Percentiles rank a stretch among this genome's conserved stretches.
Conservation (phyloP, 2,888 invertebrate species). For the Glyphotaelius pellucidus region DNA sequence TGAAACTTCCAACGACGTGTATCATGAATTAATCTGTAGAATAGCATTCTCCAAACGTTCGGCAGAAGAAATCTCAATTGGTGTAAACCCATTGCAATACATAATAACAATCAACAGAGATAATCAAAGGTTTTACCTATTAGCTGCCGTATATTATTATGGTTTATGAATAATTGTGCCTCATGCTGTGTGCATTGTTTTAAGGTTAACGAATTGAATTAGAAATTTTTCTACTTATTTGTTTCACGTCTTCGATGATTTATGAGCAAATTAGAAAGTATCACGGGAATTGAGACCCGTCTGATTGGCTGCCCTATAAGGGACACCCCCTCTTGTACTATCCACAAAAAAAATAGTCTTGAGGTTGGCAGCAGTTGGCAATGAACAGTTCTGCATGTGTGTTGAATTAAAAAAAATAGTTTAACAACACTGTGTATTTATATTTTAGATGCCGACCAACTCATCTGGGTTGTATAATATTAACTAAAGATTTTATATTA, state of each 20-base stretch:
- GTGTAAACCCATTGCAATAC: background rate
- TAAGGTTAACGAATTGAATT: background rate
- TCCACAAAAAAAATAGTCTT: background rate
- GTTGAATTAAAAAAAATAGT: background rate
- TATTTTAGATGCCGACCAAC: background rate
- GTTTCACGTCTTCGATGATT: background rate
- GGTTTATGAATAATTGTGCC: background rate
- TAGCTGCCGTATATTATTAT: background rate
- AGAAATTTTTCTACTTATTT: background rate
- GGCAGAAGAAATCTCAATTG: background rate
- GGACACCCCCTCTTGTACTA: background rate
- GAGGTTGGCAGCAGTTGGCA: background rate
- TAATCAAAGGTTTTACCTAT: background rate
- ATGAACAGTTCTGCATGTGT: background rate
- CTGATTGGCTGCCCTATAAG: background rate
- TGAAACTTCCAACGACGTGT: background rate
- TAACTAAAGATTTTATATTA: background rate
- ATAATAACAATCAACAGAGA: background rate
- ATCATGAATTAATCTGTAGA: background rate
- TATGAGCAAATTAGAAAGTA: background rate
- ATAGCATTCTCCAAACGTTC: background rate
- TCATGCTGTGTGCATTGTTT: background rate
- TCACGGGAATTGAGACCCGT: background rate
- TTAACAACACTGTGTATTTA: background rate
- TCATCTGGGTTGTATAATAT: background rate